Evolutionary conservation across 2,113 vertebrate genomes (phyloP).

Genomic region (Sialia sialis): DNA sequence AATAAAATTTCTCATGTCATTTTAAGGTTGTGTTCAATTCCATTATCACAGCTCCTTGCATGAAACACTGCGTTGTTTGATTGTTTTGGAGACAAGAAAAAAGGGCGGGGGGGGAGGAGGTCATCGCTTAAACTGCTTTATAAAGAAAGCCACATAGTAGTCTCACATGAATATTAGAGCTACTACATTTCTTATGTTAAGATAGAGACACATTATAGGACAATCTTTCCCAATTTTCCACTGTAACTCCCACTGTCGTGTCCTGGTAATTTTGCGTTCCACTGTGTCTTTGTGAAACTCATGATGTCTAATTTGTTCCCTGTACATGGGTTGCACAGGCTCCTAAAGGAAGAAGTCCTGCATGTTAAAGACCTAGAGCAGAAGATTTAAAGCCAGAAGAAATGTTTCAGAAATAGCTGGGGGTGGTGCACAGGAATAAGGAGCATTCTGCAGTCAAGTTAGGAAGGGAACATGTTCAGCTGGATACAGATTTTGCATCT

Average conservation of each 20-base stretch:
- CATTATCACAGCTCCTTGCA: background rate
- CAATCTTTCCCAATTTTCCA: background rate
- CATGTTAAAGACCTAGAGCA: background rate
- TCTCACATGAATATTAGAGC: background rate
- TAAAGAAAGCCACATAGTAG: background rate
- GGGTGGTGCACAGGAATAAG: background rate
- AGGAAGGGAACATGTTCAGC: background rate
- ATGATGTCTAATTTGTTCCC: background rate
- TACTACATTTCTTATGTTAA: background rate
- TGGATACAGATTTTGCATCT: conserved; percentile 9
- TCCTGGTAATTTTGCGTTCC: background rate
- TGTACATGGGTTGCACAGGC: background rate
- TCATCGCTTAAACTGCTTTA: background rate
- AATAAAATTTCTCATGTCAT: background rate
- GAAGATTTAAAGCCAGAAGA: background rate
- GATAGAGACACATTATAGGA: background rate
- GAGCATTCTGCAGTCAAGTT: background rate
- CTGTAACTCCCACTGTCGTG: background rate
- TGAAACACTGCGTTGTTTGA: background rate
- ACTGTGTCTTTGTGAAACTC: background rate
- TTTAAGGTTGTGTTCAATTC: background rate
- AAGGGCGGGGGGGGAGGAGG: too few species aligned
- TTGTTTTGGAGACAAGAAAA: background rate
- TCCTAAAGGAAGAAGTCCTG: background rate
- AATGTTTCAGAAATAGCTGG: background rate